Evolutionary conservation across 1,140 invertebrate genomes (phyloP).

Genomic region (Aphidius ervi): DNA sequence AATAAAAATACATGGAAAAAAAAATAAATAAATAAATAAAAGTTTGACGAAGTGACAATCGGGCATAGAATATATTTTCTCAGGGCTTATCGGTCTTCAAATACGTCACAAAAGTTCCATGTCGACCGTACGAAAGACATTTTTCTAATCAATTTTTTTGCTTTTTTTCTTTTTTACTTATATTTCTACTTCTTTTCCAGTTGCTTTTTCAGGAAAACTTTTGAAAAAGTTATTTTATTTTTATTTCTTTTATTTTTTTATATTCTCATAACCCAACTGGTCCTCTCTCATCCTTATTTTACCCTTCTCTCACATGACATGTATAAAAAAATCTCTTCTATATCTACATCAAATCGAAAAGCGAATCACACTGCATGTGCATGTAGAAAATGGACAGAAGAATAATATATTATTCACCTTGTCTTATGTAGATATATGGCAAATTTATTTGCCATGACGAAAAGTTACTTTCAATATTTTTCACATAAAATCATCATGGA

Average conservation of each 20-base stretch:
- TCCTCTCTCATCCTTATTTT: not conserved
- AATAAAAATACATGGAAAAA: not conserved
- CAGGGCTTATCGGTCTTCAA: conserved; percentile 22
- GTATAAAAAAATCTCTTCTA: not conserved
- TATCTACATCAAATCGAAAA: too few species aligned
- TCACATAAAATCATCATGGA: too few species aligned
- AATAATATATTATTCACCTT: too few species aligned
- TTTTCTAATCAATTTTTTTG: conserved; percentile 28
- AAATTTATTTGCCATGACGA: too few species aligned
- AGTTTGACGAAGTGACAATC: conserved; percentile 15
- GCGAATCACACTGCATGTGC: too few species aligned
- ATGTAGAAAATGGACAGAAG: too few species aligned
- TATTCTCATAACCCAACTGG: not conserved
- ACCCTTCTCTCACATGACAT: not conserved
- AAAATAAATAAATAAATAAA: not conserved
- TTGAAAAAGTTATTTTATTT: conserved; percentile 14
- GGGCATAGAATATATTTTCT: conserved; percentile 17
- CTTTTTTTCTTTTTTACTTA: not conserved
- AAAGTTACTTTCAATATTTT: too few species aligned
- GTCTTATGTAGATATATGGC: too few species aligned
- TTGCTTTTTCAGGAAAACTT: not conserved
- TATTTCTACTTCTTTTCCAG: not conserved
- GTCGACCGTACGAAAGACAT: conserved; percentile 19
- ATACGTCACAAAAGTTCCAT: conserved; percentile 13
- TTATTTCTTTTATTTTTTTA: conserved; percentile 7